Percentiles rank a stretch among this genome's conserved stretches.
phyloP scores from a whole-genome alignment of 2,113 vertebrate species.

The Macaca mulatta region DNA sequence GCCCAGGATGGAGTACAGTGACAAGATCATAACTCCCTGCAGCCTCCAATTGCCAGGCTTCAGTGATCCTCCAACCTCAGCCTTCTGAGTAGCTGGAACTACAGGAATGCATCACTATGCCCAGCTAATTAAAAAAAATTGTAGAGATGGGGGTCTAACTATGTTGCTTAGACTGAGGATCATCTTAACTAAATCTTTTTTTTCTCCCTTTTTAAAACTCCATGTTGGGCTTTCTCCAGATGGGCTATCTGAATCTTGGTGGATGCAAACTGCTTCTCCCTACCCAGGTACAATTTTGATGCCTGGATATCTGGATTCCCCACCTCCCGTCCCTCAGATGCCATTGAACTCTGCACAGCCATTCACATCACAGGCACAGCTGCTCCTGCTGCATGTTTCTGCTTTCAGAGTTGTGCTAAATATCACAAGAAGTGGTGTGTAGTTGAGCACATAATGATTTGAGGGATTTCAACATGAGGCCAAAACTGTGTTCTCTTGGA shows the following conservation, averaged over 20 bases:
- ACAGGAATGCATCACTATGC: too few species aligned
- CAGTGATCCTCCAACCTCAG: too few species aligned
- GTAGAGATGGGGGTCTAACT: too few species aligned
- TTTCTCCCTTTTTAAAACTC: background rate
- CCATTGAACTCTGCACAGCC: background rate
- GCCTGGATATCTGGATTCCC: background rate
- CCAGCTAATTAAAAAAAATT: too few species aligned
- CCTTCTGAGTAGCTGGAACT: too few species aligned
- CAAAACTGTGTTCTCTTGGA: background rate
- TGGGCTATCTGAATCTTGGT: background rate
- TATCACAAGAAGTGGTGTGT: background rate
- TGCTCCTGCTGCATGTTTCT: background rate
- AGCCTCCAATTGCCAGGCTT: too few species aligned
- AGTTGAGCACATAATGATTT: background rate
- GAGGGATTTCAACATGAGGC: background rate
- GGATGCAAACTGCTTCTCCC: background rate
- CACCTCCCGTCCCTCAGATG: accelerated
- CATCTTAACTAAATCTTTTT: background rate
- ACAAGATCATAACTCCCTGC: too few species aligned
- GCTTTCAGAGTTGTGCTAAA: background rate
- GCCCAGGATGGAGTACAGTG: too few species aligned
- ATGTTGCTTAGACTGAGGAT: background rate
- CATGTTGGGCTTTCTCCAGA: background rate
- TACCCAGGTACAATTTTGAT: background rate
- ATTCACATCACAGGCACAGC: background rate